Conservation (phyloP, 2,113 vertebrate genomes). For the Cacatua alba region DNA sequence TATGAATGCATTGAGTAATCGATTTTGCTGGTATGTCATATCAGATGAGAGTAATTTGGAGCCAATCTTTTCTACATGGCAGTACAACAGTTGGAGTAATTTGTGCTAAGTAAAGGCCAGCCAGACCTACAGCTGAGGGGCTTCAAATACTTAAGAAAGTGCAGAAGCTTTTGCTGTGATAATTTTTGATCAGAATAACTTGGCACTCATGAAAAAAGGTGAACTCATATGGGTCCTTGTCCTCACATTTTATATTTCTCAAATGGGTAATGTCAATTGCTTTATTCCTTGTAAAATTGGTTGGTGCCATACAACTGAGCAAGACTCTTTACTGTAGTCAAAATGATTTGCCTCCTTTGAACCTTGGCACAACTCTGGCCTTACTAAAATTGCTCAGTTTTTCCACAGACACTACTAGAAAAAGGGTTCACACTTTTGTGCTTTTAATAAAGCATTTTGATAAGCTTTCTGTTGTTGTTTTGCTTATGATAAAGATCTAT, state of each 20-base stretch:
- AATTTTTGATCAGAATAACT: constrained; percentile 4
- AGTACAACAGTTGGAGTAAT: background rate
- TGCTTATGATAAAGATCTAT: background rate
- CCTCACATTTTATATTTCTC: background rate
- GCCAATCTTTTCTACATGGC: background rate
- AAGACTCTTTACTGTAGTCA: background rate
- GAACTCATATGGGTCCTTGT: background rate
- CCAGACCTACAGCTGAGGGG: background rate
- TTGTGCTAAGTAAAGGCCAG: constrained; percentile 9
- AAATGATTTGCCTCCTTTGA: constrained; percentile 29
- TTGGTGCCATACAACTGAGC: background rate
- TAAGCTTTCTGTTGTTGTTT: background rate
- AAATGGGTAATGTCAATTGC: constrained; percentile 25
- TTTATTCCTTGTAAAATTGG: constrained; percentile 18
- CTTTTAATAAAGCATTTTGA: background rate
- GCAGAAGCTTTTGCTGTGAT: background rate
- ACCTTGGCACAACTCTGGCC: background rate
- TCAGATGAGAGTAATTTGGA: background rate
- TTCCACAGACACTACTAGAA: background rate
- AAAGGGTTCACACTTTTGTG: background rate
- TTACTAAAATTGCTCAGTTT: constrained; percentile 4
- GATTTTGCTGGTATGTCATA: background rate
- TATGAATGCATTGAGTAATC: background rate
- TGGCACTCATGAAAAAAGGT: background rate
- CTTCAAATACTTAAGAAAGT: background rate